Percentiles rank a stretch among this genome's conserved stretches.
These are phyloP conservation scores for Hipparchia sbordonii DNA, from an alignment of 2,888 invertebrate genomes.

Conservation along the genomic window DNA sequence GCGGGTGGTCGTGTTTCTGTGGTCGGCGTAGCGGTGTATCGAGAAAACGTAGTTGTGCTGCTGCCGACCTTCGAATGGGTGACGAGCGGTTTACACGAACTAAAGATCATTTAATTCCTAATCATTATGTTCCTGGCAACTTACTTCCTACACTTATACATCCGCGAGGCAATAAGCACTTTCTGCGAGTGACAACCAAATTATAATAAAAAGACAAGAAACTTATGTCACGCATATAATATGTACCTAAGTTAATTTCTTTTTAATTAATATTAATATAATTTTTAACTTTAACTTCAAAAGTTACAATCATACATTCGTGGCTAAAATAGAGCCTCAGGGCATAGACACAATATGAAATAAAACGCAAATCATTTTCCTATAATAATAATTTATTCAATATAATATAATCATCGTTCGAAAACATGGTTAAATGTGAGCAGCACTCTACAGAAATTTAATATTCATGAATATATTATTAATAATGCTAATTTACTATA, in stretches of 20 bases:
- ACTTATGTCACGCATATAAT: no score
- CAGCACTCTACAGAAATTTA: slow-evolving; percentile 38
- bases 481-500: slow-evolving; percentile 30
- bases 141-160: no score
- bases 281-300: no score
- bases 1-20: slow-evolving; percentile 50
- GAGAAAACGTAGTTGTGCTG: slow-evolving; percentile 59
- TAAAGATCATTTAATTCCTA: slow-evolving; percentile 25
- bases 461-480: slow-evolving; percentile 26
- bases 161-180: no score
- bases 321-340: no score
- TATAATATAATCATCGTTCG: slow-evolving; percentile 40
- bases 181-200: no score
- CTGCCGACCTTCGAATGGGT: slow-evolving; percentile 61
- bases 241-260: no score
- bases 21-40: slow-evolving; percentile 64
- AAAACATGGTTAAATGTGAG: slow-evolving; percentile 33
- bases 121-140: background rate
- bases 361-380: slow-evolving; percentile 35
- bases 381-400: slow-evolving; percentile 42
- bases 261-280: no score
- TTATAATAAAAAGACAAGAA: no score
- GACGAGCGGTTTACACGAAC: slow-evolving; percentile 28
- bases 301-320: no score
- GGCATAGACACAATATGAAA: slow-evolving; percentile 2